These are phyloP conservation scores for Pachymerium ferrugineum DNA, from an alignment of 2,888 invertebrate genomes.

Conservation along the genomic window DNA sequence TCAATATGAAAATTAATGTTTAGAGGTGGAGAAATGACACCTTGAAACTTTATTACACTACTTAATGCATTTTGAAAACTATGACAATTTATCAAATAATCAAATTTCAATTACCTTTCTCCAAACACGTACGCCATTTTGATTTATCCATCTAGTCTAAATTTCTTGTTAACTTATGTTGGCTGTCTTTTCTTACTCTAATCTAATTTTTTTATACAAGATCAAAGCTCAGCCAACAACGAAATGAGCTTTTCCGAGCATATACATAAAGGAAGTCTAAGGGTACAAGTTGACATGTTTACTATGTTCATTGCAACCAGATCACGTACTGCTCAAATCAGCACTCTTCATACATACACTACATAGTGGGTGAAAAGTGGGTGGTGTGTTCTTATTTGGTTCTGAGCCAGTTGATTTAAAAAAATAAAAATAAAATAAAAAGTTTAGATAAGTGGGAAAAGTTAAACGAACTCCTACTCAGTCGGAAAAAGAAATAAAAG, in stretches of 20 bases:
- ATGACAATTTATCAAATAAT: not conserved
- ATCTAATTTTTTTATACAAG: constrained; percentile 9
- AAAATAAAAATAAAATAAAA: constrained; percentile 21
- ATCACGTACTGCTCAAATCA: constrained; percentile 21
- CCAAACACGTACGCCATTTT: not conserved
- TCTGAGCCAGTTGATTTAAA: constrained; percentile 13
- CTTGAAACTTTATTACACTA: not conserved
- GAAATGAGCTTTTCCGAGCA: constrained; percentile 20
- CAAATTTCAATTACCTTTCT: not conserved
- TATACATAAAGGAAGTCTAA: constrained; percentile 10
- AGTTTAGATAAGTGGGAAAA: constrained; percentile 21
- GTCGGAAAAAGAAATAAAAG: not conserved
- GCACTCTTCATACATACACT: constrained; percentile 18
- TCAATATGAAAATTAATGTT: constrained; percentile 21
- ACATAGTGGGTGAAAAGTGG: constrained; percentile 21
- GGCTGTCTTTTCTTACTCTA: not conserved
- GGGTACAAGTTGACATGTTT: constrained; percentile 18
- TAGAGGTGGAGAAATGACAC: not conserved
- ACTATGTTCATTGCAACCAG: constrained; percentile 18
- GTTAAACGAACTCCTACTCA: constrained; percentile 17
- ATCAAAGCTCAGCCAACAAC: constrained; percentile 21
- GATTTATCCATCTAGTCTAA: not conserved
- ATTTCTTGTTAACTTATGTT: not conserved
- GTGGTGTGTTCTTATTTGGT: constrained; percentile 18
- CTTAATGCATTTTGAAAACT: not conserved